phyloP scores from a whole-genome alignment of 2,888 invertebrate species.

The Dinocampus coccinellae region DNA sequence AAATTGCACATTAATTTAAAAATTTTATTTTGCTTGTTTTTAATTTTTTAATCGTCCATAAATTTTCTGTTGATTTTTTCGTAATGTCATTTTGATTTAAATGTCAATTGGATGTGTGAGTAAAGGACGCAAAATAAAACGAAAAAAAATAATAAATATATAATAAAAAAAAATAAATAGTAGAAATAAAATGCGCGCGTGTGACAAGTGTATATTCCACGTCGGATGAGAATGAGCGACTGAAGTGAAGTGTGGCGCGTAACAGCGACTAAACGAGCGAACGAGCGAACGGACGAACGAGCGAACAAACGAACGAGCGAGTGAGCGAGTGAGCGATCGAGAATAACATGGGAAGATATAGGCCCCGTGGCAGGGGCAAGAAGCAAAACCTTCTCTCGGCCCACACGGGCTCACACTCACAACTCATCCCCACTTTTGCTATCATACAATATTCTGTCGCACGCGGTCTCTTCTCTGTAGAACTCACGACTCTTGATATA shows the following conservation, averaged over 20 bases:
- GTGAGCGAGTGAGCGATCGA: slow-evolving; percentile 15
- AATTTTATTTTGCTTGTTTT: background rate
- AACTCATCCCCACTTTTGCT: slow-evolving; percentile 45
- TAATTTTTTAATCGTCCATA: background rate
- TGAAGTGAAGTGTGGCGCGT: slow-evolving; percentile 50
- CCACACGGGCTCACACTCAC: slow-evolving; percentile 52
- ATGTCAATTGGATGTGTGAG: too few relatives aligned
- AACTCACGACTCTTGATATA: too few relatives aligned
- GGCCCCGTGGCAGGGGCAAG: slow-evolving; percentile 18
- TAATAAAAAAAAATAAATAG: background rate
- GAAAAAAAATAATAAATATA: background rate
- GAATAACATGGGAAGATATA: too few relatives aligned
- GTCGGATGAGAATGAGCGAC: slow-evolving; percentile 56
- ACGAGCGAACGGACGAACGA: slow-evolving; percentile 25
- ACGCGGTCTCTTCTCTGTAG: too few relatives aligned
- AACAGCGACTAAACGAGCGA: slow-evolving; percentile 13
- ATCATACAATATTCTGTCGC: slow-evolving; percentile 33
- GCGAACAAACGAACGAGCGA: slow-evolving; percentile 15
- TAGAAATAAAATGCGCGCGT: slow-evolving; percentile 35
- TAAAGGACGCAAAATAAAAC: background rate
- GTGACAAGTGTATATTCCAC: slow-evolving; percentile 29
- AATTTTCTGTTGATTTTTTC: background rate
- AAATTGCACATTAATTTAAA: background rate
- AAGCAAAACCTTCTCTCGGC: slow-evolving; percentile 41
- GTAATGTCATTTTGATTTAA: background rate